Percentiles rank a stretch among this genome's conserved stretches.
Evolutionary conservation across 2,113 vertebrate genomes (phyloP).

Genomic region (Lamprologus tigripictilis): DNA sequence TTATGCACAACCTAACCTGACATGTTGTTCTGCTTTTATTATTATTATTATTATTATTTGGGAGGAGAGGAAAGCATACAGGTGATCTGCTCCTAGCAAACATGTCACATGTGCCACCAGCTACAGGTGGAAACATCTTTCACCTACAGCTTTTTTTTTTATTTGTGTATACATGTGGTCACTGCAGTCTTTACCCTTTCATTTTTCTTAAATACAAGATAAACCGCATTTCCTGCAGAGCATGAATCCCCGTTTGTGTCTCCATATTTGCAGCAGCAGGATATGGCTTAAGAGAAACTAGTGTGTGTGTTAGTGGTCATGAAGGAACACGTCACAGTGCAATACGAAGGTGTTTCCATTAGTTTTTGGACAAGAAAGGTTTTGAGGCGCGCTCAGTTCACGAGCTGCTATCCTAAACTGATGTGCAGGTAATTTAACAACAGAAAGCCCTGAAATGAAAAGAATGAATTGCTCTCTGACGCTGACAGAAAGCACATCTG

Average conservation of each 20-base stretch:
- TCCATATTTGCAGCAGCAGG: background rate
- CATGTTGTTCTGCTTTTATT: background rate
- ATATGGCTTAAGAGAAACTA: accelerated
- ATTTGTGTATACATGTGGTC: background rate
- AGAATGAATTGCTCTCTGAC: background rate
- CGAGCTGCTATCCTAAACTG: background rate
- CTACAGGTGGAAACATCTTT: background rate
- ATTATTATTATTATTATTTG: background rate
- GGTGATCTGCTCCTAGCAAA: background rate
- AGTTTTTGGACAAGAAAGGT: accelerated
- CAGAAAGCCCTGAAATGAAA: background rate
- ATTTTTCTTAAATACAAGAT: background rate
- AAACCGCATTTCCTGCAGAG: background rate
- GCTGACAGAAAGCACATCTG: background rate
- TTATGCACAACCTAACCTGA: background rate
- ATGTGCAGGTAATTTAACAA: background rate
- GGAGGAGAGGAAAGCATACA: background rate
- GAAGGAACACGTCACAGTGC: background rate
- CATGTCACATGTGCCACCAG: background rate
- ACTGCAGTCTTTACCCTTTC: background rate
- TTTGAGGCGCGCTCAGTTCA: accelerated
- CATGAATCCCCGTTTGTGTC: background rate
- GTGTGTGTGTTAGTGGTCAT: background rate
- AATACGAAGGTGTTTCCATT: background rate
- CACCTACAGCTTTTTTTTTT: background rate